Evolutionary conservation across 2,888 invertebrate species (phyloP).

Genomic region (Muscina levida): DNA sequence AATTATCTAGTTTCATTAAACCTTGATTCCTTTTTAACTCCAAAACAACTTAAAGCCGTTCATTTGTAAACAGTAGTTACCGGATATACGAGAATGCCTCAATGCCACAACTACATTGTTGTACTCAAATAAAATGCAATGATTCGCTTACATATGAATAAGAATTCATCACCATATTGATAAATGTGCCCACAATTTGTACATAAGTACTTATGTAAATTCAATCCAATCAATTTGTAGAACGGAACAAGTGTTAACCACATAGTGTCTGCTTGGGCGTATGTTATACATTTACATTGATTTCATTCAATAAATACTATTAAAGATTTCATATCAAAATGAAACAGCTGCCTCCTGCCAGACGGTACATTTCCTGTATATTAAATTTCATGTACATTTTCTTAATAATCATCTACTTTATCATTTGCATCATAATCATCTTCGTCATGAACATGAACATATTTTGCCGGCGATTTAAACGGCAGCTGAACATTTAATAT

Average conservation of each 20-base stretch:
- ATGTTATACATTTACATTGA: not conserved
- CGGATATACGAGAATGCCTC: constrained; percentile 12
- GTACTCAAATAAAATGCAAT: constrained; percentile 1
- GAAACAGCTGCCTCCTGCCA: constrained; percentile 1
- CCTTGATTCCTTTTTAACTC: too few species aligned
- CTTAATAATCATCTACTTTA: not conserved
- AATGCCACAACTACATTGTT: not conserved
- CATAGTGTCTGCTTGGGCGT: not conserved
- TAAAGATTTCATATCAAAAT: not conserved
- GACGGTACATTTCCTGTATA: not conserved
- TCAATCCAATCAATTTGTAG: too few species aligned
- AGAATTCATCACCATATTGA: too few species aligned
- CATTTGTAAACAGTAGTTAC: constrained; percentile 25
- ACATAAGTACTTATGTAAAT: not conserved
- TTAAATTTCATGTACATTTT: constrained; percentile 14
- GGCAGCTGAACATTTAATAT: not conserved
- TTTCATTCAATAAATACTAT: too few species aligned
- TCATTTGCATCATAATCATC: not conserved
- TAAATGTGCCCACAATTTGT: too few species aligned
- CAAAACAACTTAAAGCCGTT: not conserved
- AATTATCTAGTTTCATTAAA: too few species aligned
- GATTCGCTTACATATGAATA: not conserved
- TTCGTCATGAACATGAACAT: not conserved
- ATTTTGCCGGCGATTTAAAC: not conserved
- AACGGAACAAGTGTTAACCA: constrained; percentile 7